phyloP scores from a whole-genome alignment of 2,888 invertebrate species.

The Periphyllus acericola region DNA sequence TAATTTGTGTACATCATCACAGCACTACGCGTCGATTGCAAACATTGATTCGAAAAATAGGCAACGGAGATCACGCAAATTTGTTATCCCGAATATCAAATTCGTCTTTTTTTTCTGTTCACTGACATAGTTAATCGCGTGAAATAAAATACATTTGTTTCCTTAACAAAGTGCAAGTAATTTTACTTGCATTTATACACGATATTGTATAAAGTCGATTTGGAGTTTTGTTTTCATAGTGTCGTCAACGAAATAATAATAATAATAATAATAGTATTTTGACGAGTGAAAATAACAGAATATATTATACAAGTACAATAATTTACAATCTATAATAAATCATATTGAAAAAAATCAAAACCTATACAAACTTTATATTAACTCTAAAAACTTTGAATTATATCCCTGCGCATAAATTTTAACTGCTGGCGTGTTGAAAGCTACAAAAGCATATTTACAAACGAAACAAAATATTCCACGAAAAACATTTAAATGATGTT shows the following conservation, averaged over 20 bases:
- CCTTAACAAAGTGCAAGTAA: not conserved
- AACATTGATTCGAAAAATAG: not conserved
- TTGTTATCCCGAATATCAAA: not conserved
- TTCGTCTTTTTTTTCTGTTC: not conserved
- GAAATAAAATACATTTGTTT: not conserved
- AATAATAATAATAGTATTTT: not conserved
- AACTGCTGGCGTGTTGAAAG: constrained; percentile 13
- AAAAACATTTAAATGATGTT: constrained; percentile 51
- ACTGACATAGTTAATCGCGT: not conserved
- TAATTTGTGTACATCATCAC: not conserved
- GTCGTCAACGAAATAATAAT: not conserved
- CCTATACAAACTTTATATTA: not conserved
- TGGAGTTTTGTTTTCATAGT: not conserved
- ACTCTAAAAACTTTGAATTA: constrained; percentile 14
- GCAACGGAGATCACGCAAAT: not conserved
- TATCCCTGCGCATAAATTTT: not conserved
- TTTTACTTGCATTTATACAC: not conserved
- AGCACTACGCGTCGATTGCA: not conserved
- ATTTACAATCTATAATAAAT: not conserved
- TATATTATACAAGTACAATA: too few relatives aligned
- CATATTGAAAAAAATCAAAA: constrained; percentile 4
- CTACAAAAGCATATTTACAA: constrained; percentile 32
- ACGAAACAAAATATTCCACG: constrained; percentile 18
- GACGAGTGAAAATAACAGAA: not conserved
- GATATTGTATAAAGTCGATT: not conserved